Evolutionary conservation across 2,888 invertebrate genomes (phyloP).

Genomic region (Sturmia bella): DNA sequence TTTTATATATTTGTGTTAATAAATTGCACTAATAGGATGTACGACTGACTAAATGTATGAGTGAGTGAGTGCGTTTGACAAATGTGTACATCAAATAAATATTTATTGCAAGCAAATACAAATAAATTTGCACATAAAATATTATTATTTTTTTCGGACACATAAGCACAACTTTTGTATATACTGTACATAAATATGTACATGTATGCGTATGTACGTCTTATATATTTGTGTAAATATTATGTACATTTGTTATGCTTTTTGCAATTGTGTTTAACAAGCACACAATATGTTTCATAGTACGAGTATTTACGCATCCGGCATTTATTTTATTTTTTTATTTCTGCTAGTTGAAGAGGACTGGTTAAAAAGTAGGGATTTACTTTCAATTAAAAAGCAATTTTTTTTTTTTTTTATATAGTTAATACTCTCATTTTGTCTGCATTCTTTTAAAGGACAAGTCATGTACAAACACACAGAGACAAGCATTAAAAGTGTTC

Average conservation of each 20-base stretch:
- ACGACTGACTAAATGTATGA: conserved; percentile 51
- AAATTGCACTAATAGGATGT: conserved; percentile 52
- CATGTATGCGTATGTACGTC: conserved; percentile 1
- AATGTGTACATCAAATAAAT: conserved; percentile 45
- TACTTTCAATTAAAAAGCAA: conserved; percentile 49
- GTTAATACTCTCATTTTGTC: neutral
- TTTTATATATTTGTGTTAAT: conserved; percentile 39
- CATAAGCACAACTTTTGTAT: neutral
- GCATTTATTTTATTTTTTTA: conserved; percentile 3
- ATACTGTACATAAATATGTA: conserved; percentile 3
- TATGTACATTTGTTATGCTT: too few relatives aligned
- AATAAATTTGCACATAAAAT: conserved; percentile 40
- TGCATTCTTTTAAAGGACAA: neutral
- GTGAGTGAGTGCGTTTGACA: conserved; percentile 58
- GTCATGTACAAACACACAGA: neutral
- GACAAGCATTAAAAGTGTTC: neutral
- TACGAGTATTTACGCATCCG: conserved; percentile 28
- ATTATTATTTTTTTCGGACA: conserved; percentile 2
- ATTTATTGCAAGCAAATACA: conserved; percentile 38
- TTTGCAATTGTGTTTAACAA: neutral
- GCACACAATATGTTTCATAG: neutral
- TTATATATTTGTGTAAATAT: neutral
- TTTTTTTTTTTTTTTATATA: conserved; percentile 14
- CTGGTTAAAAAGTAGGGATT: conserved; percentile 31
- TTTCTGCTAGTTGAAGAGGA: neutral